phyloP scores from a whole-genome alignment of 1,140 invertebrate genomes.

The Cecropterus lyciades region DNA sequence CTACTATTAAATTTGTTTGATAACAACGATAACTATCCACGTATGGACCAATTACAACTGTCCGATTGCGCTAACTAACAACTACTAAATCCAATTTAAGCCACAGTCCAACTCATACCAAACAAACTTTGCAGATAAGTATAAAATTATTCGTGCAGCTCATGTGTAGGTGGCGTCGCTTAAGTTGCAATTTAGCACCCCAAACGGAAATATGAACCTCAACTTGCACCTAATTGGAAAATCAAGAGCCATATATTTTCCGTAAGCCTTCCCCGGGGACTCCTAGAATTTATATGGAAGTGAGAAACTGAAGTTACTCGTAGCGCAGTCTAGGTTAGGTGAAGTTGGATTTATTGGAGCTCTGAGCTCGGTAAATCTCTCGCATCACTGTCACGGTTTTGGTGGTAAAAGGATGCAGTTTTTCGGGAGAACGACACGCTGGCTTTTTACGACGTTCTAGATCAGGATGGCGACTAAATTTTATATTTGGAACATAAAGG shows the following conservation, averaged over 20 bases:
- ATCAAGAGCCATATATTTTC: constrained; percentile 65
- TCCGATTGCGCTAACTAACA: not conserved
- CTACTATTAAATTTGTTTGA: not conserved
- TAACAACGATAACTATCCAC: not conserved
- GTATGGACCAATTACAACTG: not conserved
- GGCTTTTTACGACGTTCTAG: not conserved
- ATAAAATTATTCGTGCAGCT: constrained; percentile 27
- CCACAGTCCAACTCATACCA: constrained; percentile 14
- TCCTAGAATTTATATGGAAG: constrained; percentile 56
- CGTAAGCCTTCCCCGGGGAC: constrained; percentile 43
- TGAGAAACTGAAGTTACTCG: constrained; percentile 44
- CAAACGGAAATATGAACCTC: constrained; percentile 64
- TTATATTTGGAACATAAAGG: no score
- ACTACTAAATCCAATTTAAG: constrained; percentile 10
- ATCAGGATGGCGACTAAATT: not conserved
- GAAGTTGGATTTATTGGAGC: constrained; percentile 42
- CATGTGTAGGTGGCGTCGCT: constrained; percentile 15
- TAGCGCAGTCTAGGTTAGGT: constrained; percentile 48
- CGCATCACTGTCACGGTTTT: constrained; percentile 6
- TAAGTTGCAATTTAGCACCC: constrained; percentile 56
- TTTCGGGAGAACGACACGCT: not conserved
- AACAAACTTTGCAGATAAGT: constrained; percentile 27
- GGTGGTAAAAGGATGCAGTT: not conserved
- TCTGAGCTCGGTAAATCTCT: constrained; percentile 23
- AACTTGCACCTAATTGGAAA: constrained; percentile 72